phyloP scores from a whole-genome alignment of 37 sponge, comb jelly and placozoan genomes.

The Crambe crambe region DNA sequence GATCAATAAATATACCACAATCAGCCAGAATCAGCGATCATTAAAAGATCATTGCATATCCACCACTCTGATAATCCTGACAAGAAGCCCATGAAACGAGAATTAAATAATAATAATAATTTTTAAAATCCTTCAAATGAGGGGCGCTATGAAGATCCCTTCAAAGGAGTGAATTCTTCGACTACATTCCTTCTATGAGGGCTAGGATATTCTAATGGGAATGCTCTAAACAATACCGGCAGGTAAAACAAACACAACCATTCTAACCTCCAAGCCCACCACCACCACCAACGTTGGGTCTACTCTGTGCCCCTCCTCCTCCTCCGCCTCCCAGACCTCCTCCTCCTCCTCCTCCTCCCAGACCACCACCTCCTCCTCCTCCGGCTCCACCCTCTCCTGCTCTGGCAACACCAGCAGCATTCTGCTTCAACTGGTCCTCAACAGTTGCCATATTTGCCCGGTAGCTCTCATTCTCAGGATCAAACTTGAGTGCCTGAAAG shows the following conservation, averaged over 20 bases:
- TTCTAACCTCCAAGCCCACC: background rate
- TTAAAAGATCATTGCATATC: too few species aligned
- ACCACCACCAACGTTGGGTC: conserved; percentile 9
- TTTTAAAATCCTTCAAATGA: too few species aligned
- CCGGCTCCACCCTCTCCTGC: background rate
- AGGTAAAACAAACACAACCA: background rate
- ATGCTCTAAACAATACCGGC: too few species aligned
- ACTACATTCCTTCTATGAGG: too few species aligned
- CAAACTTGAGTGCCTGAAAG: conserved; percentile 44
- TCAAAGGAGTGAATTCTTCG: too few species aligned
- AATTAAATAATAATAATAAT: too few species aligned
- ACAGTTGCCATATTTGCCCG: conserved; percentile 18
- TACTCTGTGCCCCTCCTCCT: background rate
- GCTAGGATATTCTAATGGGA: too few species aligned
- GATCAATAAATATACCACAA: background rate
- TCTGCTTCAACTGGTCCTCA: conserved; percentile 27
- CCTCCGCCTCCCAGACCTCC: background rate
- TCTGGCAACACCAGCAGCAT: background rate
- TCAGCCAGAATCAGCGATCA: too few species aligned
- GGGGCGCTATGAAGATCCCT: too few species aligned
- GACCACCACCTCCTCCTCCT: background rate
- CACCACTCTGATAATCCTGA: too few species aligned
- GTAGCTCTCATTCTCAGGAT: conserved; percentile 61
- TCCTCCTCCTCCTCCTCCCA: conserved; percentile 14
- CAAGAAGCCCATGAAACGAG: too few species aligned